Evolutionary conservation across 2,113 vertebrate species (phyloP).

Genomic region (Gymnarchus niloticus): DNA sequence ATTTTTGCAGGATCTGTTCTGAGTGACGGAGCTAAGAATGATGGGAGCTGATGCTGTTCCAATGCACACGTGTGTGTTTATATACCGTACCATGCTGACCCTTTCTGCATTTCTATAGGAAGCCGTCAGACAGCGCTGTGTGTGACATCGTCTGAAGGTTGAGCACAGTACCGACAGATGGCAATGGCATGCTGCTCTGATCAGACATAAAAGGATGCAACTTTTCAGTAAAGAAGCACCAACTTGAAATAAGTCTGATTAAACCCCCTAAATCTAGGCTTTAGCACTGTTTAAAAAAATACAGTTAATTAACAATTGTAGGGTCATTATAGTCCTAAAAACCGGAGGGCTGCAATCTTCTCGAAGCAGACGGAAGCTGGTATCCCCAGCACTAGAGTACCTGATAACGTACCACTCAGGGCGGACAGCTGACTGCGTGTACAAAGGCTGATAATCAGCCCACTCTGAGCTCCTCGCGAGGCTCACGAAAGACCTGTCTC

Average conservation of each 20-base stretch:
- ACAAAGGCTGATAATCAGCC: background rate
- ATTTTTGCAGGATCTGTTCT: background rate
- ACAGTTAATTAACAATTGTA: background rate
- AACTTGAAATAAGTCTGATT: background rate
- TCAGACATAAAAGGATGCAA: background rate
- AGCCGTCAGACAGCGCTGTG: background rate
- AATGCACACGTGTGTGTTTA: background rate
- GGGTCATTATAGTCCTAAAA: background rate
- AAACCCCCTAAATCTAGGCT: background rate
- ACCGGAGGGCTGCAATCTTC: background rate
- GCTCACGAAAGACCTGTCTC: background rate
- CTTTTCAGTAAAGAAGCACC: background rate
- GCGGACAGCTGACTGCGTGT: background rate
- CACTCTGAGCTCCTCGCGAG: background rate
- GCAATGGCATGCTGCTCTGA: background rate
- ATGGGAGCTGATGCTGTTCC: background rate
- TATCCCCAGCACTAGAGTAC: background rate
- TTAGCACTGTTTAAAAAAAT: background rate
- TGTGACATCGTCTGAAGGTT: background rate
- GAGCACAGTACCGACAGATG: background rate
- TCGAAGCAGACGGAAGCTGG: background rate
- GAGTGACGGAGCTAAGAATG: background rate
- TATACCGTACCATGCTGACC: background rate
- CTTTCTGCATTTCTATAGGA: background rate
- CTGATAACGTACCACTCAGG: background rate